Evolutionary conservation across 2,113 vertebrate genomes (phyloP), one percentile per base, ranked within the genome.

Genomic region (Alethe castanea): DNA sequence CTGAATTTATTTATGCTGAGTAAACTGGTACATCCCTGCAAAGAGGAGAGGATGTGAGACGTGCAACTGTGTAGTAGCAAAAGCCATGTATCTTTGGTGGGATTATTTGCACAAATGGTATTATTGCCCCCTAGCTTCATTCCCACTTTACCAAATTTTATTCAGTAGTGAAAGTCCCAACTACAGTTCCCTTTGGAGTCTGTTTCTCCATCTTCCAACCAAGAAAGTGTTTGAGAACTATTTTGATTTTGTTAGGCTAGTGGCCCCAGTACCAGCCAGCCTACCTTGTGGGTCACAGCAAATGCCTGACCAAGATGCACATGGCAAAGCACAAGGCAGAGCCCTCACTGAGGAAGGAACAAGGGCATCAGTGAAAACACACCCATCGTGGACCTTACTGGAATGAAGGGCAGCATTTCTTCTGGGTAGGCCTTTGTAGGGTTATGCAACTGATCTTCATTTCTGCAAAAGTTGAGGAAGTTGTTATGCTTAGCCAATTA

Each of bases 71-170:
- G 25, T 26, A 48, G 22, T 33, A 38, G 42, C 16, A 78, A 81
- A 88, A 79, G 14, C 24, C 14, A 8, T 0, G 2, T 33, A 6
- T 9, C 18, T 86, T 71, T 54, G 40, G 15, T 56, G 20, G 19
- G 15, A 44, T 23, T 54, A 36, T 76, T 86, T 77, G 66, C 24
- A 44, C 12, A 71, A 64, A 16, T 8, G 3, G 8, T 53, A 2
- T 56, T 66, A n/a, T 45, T 0, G 0, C 3, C 35, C 5, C 19
- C 8, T 18, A 54, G 8, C 22, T 48, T 84, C 47, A 42, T 53
- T 86, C 8, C 5, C 23, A 23, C 26, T 87, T 69, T 5, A 45
- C 33, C 5, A 79, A 84, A 79, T 42, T 2, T 14, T 71, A 66
- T 77, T 71, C 6, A 14, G 45, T 19, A 12, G 24, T 70, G 42